Evolutionary conservation across 2,113 vertebrate genomes (phyloP), one percentile per base, ranked within the genome.

Genomic region (Megalops atlanticus): DNA sequence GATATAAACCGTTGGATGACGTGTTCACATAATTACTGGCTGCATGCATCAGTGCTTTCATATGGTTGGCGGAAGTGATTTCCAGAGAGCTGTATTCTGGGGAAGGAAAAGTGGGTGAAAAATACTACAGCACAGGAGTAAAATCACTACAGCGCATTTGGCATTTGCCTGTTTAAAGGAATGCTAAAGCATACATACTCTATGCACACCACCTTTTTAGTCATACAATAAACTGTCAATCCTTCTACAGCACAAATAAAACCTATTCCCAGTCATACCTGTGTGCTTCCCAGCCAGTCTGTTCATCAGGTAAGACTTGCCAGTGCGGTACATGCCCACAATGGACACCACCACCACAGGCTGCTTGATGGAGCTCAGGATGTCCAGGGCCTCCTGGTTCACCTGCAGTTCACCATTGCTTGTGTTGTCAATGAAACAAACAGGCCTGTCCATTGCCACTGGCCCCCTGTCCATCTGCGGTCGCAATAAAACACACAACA

Each of bases 251-350:
- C 24, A 27, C 3, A 31, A 45, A 1, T 33, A n/a, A 21, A 31
- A 16, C 43, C 2, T 35, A 8, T 18, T 31, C 70, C 0, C 1
- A 76, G 12, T 33, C 43, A 24, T 80, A 87, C 86, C 86, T 73
- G n/a, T 81, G 15, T 52, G 64, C 58, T 81, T 78, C 18, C 80
- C 82, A 3, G 85, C 85, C n/a, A 88, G 83, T 35, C 75, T 84
- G n/a, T 87, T 87, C 86, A 87, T 87, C 40, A 87, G 85, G 69
- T 86, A 88, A 21, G 87, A 88, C 54, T 79, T 85, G 5, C 84
- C 84, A 1, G 84, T 85, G 49, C 80, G 80, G 36, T 82, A 82
- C 71, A 79, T 41, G 3, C 84, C 84, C 71, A 82, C 84, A 3
- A 88, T 82, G 4, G 85, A 74, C 36, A 86, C 85, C 74, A 84